Conservation (phyloP, 2,797 vertebrate species). For the Melopsittacus undulatus region DNA sequence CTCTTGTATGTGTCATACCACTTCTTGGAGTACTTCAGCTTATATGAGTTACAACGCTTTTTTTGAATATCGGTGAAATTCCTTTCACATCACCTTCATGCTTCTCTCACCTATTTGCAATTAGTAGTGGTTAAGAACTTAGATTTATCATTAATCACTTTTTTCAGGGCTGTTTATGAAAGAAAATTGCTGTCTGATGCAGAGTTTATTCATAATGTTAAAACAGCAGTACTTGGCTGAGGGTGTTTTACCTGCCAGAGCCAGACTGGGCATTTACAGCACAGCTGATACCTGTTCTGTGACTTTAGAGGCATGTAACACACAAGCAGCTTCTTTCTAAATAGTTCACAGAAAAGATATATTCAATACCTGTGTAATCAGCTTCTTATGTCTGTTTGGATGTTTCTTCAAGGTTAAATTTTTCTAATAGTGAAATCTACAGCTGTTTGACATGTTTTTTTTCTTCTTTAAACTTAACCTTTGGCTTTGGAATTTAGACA, state of each 20-base stretch:
- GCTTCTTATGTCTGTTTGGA: neutral
- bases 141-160: neutral
- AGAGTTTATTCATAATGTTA: neutral
- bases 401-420: neutral
- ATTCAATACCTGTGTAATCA: neutral
- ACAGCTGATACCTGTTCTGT: neutral
- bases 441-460: neutral
- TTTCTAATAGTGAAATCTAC: neutral
- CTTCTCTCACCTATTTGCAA: neutral
- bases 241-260: neutral
- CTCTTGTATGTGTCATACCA: neutral
- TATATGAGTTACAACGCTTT: neutral
- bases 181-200: neutral
- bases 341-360: neutral
- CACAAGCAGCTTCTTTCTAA: neutral
- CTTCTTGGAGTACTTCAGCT: neutral
- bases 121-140: neutral
- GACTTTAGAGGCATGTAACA: neutral
- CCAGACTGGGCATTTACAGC: neutral
- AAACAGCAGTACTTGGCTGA: neutral
- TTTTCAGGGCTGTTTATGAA: neutral
- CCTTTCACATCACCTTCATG: neutral
- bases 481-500: neutral
- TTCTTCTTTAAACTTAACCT: neutral
- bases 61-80: neutral